These are phyloP conservation scores for Rhabdomys pumilio DNA, from an alignment of 2,797 vertebrate species.

Conservation along the genomic window DNA sequence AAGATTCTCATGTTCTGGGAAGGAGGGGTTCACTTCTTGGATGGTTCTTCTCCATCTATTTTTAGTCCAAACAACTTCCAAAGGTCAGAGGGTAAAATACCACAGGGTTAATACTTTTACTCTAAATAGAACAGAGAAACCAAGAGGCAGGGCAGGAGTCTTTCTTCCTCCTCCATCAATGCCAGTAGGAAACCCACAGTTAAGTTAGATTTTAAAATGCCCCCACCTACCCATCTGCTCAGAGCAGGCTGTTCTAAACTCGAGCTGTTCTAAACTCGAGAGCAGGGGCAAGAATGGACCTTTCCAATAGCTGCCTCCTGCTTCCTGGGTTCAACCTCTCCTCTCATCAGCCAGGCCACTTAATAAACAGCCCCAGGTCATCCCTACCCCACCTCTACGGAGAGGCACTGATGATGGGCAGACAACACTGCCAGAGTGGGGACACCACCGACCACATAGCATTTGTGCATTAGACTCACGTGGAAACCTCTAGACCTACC, in stretches of 20 bases:
- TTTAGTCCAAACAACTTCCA: conserved; percentile 62
- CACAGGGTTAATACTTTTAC: neutral
- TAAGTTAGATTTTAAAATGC: neutral
- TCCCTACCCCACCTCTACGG: too few relatives aligned
- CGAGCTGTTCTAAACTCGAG: neutral
- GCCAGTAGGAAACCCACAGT: neutral
- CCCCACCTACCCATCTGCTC: neutral
- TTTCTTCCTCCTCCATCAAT: neutral
- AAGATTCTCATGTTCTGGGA: conserved; percentile 73
- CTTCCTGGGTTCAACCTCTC: neutral
- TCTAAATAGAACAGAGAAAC: neutral
- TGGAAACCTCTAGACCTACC: neutral
- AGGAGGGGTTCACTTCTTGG: conserved; percentile 32
- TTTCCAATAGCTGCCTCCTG: neutral
- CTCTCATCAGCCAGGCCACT: neutral
- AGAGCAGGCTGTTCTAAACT: neutral
- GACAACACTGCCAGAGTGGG: neutral
- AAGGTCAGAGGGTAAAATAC: neutral
- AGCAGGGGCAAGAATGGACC: neutral
- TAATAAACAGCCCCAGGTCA: neutral
- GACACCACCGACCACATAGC: fast-evolving
- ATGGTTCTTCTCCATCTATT: conserved; percentile 78
- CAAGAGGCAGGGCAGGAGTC: neutral
- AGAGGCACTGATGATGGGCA: neutral
- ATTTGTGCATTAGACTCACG: neutral